A percentile compares a stretch with the other conserved stretches of the same genome.
Conservation (phyloP, 2,888 invertebrate genomes). For the Hanleya hanleyi region DNA sequence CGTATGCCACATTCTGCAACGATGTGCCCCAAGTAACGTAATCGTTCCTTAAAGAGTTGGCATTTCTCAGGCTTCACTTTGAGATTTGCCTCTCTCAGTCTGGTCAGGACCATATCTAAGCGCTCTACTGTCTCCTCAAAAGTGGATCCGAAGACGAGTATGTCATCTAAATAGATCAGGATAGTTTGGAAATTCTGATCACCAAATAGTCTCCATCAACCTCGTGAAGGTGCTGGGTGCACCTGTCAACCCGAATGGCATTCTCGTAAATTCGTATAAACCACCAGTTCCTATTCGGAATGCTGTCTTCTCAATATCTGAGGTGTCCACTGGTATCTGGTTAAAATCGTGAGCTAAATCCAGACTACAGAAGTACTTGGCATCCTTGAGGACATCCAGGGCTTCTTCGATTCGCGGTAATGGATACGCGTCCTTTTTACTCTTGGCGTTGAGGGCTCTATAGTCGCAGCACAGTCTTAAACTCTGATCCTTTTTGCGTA, state of each 20-base stretch:
- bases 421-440: conserved; percentile 43
- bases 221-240: conserved; percentile 1
- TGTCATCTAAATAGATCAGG: conserved; percentile 13
- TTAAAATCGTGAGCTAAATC: conserved; percentile 46
- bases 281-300: conserved; percentile 8
- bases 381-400: conserved; percentile 34
- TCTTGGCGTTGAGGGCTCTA: conserved; percentile 39
- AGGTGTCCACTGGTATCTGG: conserved; percentile 32
- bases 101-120: neutral
- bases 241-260: conserved; percentile 11
- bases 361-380: conserved; percentile 35
- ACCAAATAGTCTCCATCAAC: conserved; percentile 9
- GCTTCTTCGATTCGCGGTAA: conserved; percentile 46
- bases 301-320: conserved; percentile 13
- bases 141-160: conserved; percentile 2
- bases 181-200: conserved; percentile 6
- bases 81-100: neutral
- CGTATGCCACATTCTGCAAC: conserved; percentile 11
- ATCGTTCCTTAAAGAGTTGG: neutral
- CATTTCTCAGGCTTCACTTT: conserved; percentile 14
- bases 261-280: conserved; percentile 2
- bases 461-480: conserved; percentile 47
- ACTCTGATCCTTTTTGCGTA: conserved; percentile 31
- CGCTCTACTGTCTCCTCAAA: conserved; percentile 5
- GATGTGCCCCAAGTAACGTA: neutral